Percentiles rank a stretch among this genome's conserved stretches.
These are phyloP conservation scores for Etia nguti DNA, from an alignment of 2,113 vertebrate genomes.

Conservation along the genomic window DNA sequence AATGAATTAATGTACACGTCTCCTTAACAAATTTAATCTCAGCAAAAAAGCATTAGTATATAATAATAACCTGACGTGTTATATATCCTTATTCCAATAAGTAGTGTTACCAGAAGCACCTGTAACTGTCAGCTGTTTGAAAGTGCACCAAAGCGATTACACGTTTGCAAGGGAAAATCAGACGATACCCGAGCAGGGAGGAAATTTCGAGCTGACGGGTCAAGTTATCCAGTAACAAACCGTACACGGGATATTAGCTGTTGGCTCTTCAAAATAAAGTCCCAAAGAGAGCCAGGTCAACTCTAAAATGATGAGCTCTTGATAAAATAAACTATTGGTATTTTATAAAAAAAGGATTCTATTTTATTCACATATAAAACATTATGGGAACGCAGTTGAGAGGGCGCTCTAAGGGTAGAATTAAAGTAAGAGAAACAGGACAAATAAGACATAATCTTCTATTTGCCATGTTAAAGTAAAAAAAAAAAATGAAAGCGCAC, in stretches of 20 bases:
- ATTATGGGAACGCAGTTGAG: background rate
- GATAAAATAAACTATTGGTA: background rate
- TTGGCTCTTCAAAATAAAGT: conserved; percentile 20
- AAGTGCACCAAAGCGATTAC: background rate
- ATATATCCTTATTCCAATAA: background rate
- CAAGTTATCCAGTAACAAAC: background rate
- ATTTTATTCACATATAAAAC: background rate
- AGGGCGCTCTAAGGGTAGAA: background rate
- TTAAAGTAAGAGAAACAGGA: background rate
- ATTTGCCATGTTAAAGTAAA: background rate
- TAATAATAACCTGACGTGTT: background rate
- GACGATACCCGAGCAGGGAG: background rate
- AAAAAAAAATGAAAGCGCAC: background rate
- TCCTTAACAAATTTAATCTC: background rate
- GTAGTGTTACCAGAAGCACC: background rate
- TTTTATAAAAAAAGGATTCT: background rate
- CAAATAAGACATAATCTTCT: background rate
- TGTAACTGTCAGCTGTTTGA: background rate
- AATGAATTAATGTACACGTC: background rate
- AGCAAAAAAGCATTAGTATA: background rate
- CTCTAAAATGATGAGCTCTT: background rate
- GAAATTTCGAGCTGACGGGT: background rate
- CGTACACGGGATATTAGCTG: background rate
- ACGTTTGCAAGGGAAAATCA: background rate
- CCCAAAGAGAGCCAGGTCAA: rapidly evolving